Evolutionary conservation across 2,113 vertebrate genomes (phyloP).

Genomic region (Plestiodon gilberti): DNA sequence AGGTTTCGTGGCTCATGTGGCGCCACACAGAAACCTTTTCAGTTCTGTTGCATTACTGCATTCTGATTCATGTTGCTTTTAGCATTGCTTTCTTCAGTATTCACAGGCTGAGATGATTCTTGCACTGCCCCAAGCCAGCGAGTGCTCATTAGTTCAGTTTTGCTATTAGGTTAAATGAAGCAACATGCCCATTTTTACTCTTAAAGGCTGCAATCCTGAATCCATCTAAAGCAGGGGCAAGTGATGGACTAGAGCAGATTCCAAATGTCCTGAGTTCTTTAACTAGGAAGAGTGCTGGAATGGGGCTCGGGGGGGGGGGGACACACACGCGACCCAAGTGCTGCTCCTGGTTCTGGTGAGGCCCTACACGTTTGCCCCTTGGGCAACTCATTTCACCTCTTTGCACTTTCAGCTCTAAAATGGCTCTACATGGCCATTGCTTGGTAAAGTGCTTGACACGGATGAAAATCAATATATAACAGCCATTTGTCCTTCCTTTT

Average conservation of each 20-base stretch:
- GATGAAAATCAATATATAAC: slow-evolving; percentile 29
- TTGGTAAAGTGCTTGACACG: not conserved
- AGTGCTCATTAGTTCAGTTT: not conserved
- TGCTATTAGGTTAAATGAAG: not conserved
- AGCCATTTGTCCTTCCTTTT: not conserved
- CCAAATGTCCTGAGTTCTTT: not conserved
- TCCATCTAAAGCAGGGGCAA: not conserved
- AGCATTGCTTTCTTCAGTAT: not conserved
- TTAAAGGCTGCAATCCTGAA: not conserved
- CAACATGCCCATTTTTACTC: not conserved
- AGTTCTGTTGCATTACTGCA: not conserved
- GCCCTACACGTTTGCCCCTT: not conserved
- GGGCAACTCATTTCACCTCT: slow-evolving; percentile 1
- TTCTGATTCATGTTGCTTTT: slow-evolving; percentile 13
- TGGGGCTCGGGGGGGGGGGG: not conserved
- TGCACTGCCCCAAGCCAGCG: not conserved
- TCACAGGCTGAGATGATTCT: not conserved
- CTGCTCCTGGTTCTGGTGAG: not conserved
- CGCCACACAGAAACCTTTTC: not conserved
- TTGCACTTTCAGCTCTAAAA: slow-evolving; percentile 10
- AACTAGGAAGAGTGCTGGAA: not conserved
- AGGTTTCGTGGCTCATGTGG: not conserved
- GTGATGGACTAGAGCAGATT: not conserved
- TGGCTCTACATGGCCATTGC: not conserved
- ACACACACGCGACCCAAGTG: too few relatives aligned